Evolutionary conservation across 2,888 invertebrate species (phyloP).

Genomic region (Sclerodermus sp.): DNA sequence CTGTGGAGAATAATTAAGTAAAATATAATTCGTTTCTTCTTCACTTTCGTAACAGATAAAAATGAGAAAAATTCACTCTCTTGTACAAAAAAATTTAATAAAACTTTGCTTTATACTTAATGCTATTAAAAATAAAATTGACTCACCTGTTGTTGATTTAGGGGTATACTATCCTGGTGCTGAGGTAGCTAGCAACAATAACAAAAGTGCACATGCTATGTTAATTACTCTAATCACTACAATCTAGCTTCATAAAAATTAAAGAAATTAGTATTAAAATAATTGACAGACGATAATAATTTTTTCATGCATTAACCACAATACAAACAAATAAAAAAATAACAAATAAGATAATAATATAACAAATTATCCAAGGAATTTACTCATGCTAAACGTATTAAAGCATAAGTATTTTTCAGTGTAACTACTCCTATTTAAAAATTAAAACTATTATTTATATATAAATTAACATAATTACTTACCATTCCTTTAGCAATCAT

Average conservation of each 20-base stretch:
- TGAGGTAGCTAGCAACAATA: constrained; percentile 42
- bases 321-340: too few relatives aligned
- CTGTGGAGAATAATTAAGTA: constrained; percentile 18
- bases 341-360: too few relatives aligned
- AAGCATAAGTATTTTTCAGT: too few relatives aligned
- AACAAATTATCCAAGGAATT: too few relatives aligned
- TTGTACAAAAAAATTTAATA: too few relatives aligned
- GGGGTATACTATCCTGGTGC: constrained; percentile 36
- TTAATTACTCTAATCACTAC: constrained; percentile 46
- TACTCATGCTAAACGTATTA: background rate
- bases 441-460: background rate
- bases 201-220: constrained; percentile 44
- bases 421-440: background rate
- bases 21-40: background rate
- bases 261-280: too few relatives aligned
- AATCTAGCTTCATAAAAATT: background rate
- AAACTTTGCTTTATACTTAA: too few relatives aligned
- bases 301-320: too few relatives aligned
- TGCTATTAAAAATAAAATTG: constrained; percentile 6
- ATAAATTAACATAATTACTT: constrained; percentile 39
- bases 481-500: constrained; percentile 72
- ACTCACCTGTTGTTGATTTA: constrained; percentile 44
- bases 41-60: background rate
- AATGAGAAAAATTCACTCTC: background rate
- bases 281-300: too few relatives aligned